Evolutionary conservation across 2,797 vertebrate genomes (phyloP).

Genomic region (Etheostoma perlongum): DNA sequence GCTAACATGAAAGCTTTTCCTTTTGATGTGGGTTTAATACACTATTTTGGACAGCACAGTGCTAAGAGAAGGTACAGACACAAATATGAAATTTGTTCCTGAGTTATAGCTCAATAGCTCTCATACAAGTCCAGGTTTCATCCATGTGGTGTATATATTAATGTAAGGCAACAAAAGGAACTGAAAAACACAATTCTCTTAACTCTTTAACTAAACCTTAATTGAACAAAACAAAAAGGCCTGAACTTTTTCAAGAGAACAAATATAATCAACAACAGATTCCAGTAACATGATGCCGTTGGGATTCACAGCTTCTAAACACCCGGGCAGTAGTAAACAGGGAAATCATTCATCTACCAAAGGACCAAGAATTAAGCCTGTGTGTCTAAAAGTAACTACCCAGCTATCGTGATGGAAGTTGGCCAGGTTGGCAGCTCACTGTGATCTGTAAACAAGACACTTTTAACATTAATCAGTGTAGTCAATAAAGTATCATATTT

Average conservation of each 20-base stretch:
- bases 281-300: conserved; percentile 3
- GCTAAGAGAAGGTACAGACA: conserved; percentile 65
- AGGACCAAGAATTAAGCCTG: conserved; percentile 24
- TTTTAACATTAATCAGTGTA: not conserved
- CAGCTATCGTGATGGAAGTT: conserved; percentile 22
- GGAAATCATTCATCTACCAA: conserved; percentile 25
- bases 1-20: conserved; percentile 65
- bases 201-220: conserved; percentile 1
- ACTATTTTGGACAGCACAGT: conserved; percentile 50
- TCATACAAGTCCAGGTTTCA: conserved; percentile 43
- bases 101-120: conserved; percentile 58
- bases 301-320: conserved; percentile 24
- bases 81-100: conserved; percentile 61
- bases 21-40: conserved; percentile 59
- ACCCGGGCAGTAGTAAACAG: conserved; percentile 4
- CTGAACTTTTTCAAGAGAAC: not conserved
- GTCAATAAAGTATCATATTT: conserved; percentile 13
- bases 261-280: conserved; percentile 19
- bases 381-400: conserved; percentile 31
- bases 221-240: conserved; percentile 13
- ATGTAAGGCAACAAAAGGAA: conserved; percentile 48
- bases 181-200: not conserved
- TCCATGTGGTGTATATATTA: conserved; percentile 37
- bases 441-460: conserved; percentile 4
- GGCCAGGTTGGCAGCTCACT: conserved; percentile 15